Conservation (phyloP, 2,888 invertebrate species). For the Cantharis rufa region DNA sequence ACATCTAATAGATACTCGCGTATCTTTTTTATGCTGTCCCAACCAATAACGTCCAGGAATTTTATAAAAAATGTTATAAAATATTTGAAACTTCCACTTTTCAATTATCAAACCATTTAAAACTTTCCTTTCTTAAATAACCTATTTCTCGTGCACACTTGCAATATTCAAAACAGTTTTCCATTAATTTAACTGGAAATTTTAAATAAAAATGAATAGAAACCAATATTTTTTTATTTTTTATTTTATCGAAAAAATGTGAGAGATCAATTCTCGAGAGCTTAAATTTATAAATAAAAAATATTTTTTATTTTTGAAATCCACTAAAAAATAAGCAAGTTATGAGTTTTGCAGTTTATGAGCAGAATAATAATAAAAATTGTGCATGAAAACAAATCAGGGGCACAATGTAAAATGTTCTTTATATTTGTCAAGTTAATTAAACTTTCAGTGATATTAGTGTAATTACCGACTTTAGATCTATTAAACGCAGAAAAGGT, state of each 20-base stretch:
- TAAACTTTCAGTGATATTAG: background rate
- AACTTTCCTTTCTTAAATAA: background rate
- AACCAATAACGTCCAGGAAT: background rate
- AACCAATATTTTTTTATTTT: no score
- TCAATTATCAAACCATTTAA: background rate
- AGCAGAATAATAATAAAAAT: background rate
- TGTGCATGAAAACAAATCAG: background rate
- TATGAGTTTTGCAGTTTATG: background rate
- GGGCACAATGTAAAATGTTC: background rate
- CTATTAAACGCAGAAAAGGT: background rate
- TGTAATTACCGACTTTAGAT: background rate
- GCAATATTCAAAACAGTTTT: background rate
- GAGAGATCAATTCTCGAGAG: background rate
- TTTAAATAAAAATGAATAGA: background rate
- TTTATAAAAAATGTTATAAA: background rate
- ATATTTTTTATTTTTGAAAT: background rate
- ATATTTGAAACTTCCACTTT: background rate
- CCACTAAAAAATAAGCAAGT: background rate
- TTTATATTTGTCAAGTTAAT: background rate
- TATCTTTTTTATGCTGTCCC: constrained; percentile 7
- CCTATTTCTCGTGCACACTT: background rate
- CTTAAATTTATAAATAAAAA: background rate
- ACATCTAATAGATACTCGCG: constrained; percentile 12
- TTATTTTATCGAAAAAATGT: background rate
- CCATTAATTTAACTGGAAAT: no score